Conservation (phyloP, 2,888 invertebrate species). For the Drosophila emarginata region DNA sequence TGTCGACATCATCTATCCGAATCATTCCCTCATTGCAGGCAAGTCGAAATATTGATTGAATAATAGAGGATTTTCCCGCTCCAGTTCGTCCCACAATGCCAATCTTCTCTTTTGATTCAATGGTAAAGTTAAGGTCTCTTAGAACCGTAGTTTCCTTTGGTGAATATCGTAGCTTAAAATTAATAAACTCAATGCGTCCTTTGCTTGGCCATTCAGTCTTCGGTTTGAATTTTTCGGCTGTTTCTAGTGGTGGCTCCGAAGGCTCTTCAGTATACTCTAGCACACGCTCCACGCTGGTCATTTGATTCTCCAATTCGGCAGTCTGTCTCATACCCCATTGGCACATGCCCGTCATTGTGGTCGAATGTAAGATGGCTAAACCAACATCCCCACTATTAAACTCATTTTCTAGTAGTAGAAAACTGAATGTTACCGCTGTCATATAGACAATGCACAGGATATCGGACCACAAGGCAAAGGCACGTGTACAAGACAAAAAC, state of each 20-base stretch:
- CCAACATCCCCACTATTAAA: conserved; percentile 86
- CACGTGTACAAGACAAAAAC: conserved; percentile 93
- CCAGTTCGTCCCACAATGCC: conserved; percentile 95
- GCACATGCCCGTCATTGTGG: conserved; percentile 88
- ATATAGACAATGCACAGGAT: conserved; percentile 94
- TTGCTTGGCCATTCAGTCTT: conserved; percentile 87
- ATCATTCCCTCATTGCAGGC: conserved; percentile 90
- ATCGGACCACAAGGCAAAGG: conserved; percentile 96
- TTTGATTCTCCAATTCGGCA: conserved; percentile 91
- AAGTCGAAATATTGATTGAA: conserved; percentile 92
- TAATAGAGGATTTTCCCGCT: conserved; percentile 92
- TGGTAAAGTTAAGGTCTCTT: conserved; percentile 87
- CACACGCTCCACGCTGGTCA: conserved; percentile 93
- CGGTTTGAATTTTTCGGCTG: conserved; percentile 79
- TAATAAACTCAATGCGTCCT: conserved; percentile 87
- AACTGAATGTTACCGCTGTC: conserved; percentile 91
- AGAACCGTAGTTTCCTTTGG: conserved; percentile 88
- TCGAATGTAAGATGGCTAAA: conserved; percentile 88
- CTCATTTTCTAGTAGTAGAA: conserved; percentile 85
- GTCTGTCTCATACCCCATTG: conserved; percentile 94
- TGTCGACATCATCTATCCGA: conserved; percentile 89
- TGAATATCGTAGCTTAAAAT: conserved; percentile 88
- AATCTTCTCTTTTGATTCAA: conserved; percentile 85
- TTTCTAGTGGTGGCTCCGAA: conserved; percentile 85
- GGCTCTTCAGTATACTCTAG: conserved; percentile 90